Conservation (phyloP, 2,797 vertebrate genomes). For the Manis javanica region DNA sequence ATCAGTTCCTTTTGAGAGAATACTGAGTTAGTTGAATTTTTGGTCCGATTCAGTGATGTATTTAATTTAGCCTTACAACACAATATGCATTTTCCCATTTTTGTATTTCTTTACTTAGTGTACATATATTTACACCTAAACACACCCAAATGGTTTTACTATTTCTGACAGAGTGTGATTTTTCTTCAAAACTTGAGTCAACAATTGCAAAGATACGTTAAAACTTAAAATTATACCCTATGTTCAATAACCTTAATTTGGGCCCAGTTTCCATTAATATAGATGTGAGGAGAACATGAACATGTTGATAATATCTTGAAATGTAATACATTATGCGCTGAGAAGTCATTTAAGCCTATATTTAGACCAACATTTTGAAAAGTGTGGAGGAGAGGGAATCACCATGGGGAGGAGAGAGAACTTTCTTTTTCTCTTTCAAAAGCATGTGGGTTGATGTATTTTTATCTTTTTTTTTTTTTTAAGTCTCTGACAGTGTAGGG, state of each 20-base stretch:
- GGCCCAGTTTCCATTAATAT: not conserved
- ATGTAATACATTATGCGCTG: not conserved
- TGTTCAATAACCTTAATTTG: not conserved
- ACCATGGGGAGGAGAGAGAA: constrained; percentile 41
- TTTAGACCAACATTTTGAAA: constrained; percentile 69
- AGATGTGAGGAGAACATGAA: constrained; percentile 1
- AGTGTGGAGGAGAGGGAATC: constrained; percentile 59
- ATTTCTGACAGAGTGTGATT: not conserved
- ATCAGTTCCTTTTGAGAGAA: not conserved
- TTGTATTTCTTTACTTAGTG: not conserved
- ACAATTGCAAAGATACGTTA: not conserved
- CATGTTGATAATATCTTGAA: not conserved
- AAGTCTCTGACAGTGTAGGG: not conserved
- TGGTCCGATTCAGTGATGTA: not conserved
- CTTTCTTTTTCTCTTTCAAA: constrained; percentile 36
- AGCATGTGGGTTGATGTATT: constrained; percentile 67
- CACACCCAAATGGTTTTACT: not conserved
- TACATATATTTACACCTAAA: not conserved
- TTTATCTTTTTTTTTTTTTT: constrained; percentile 50
- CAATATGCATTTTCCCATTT: not conserved
- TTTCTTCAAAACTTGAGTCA: constrained; percentile 9
- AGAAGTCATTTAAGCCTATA: constrained; percentile 60
- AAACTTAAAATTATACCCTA: not conserved
- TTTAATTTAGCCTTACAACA: not conserved
- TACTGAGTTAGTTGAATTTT: not conserved